phyloP scores from a whole-genome alignment of 2,113 vertebrate species.

The Atlantisia rogersi region DNA sequence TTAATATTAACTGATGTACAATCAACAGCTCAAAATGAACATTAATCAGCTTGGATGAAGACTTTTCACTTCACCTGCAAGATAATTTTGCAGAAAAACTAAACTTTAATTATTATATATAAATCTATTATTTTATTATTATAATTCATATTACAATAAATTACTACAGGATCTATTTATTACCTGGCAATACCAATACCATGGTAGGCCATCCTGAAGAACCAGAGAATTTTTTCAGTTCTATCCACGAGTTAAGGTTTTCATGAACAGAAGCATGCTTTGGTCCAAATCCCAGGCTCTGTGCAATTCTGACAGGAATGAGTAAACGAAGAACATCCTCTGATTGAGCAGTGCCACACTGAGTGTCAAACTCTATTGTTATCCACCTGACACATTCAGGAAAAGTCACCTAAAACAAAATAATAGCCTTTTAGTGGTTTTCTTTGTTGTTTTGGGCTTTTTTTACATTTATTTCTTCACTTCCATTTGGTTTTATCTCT shows the following conservation, averaged over 20 bases:
- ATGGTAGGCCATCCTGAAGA: slow-evolving; percentile 93
- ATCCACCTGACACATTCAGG: slow-evolving; percentile 98
- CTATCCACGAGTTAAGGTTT: slow-evolving; percentile 96
- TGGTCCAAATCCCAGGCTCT: slow-evolving; percentile 86
- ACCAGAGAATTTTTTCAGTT: slow-evolving; percentile 96
- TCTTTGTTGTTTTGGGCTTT: no score
- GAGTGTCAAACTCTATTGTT: slow-evolving; percentile 94
- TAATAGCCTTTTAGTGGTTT: neutral
- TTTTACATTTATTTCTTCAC: neutral
- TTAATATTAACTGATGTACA: neutral
- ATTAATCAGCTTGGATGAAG: neutral
- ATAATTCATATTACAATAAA: neutral
- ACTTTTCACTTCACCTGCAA: neutral
- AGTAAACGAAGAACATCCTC: slow-evolving; percentile 94
- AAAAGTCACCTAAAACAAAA: slow-evolving; percentile 87
- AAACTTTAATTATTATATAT: neutral
- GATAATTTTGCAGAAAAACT: neutral
- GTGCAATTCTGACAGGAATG: slow-evolving; percentile 89
- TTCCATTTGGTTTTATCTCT: neutral
- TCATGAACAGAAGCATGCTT: slow-evolving; percentile 88
- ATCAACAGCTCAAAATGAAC: neutral
- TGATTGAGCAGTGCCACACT: slow-evolving; percentile 95
- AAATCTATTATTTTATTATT: no score
- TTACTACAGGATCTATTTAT: neutral
- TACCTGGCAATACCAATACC: slow-evolving; percentile 94